Base-by-base conservation (phyloP, 2,113 vertebrate genomes). In the Bothrops jararaca region DNA sequence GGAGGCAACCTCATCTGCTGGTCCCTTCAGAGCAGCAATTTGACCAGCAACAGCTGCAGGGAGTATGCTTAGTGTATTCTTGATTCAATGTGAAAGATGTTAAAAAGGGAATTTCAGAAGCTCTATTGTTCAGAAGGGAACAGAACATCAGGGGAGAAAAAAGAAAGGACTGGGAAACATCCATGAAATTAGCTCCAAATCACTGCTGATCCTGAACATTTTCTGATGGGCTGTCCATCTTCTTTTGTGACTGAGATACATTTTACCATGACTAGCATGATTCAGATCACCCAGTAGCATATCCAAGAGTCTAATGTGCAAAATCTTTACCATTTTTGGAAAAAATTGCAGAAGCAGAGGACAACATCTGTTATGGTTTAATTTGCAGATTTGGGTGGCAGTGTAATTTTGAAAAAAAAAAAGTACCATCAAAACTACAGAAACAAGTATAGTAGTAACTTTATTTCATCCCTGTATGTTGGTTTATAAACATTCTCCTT, bases 61-160 rank as follows among this genome's bases (percentile, higher is more conserved):
- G 97, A 97, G 98, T 97, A 98, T 99, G 98, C 97, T 98, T 98
- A 98, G 96, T 97, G 97, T 99, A 98, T 95, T 96, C 97, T 98
- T 99, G 98, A 99, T 99, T 98, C 97, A 97, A 98, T 98, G 97
- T 98, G 99, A 99, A 98, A 98, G 98, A 99, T 95, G 97, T 98
- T 98, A 98, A 98, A 97, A 98, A 99, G 98, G 98, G 98, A 98
- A 97, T 98, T 98, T 98, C 98, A 98, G 98, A 98, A 99, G 98
- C 97, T 95, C 97, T 96, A 95, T 97, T 97, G 96, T 98, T 97
- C 97, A 94, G 97, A 97, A 95, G 96, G 94, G 96, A 97, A 97
- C 96, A 96, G 95, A 97, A 96, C 96, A 97, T 96, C 90, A 24
- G 57, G 93, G 96, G 92, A 97, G 97, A 96, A 92, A 97, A 96